phyloP scores from a whole-genome alignment of 2,797 vertebrate species.

The Rhyacichthys aspro region DNA sequence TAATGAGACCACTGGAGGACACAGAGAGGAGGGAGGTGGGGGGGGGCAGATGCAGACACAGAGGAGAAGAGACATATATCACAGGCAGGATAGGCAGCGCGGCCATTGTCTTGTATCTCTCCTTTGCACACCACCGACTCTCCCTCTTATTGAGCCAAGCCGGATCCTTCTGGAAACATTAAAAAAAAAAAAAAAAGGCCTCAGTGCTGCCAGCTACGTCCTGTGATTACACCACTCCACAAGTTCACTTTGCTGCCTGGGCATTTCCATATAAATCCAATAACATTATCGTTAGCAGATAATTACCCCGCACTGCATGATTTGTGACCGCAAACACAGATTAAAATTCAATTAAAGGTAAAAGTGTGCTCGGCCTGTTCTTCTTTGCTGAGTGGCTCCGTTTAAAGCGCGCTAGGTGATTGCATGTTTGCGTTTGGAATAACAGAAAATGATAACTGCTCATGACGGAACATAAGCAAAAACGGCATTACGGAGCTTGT shows the following conservation, averaged over 20 bases:
- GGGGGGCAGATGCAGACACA: constrained; percentile 59
- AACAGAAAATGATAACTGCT: constrained; percentile 8
- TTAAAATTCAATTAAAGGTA: constrained; percentile 79
- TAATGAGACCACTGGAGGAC: constrained; percentile 81
- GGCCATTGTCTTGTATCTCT: constrained; percentile 62
- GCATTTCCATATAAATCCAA: constrained; percentile 77
- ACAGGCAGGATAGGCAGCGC: constrained; percentile 59
- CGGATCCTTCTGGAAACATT: constrained; percentile 49
- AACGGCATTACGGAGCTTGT: not conserved
- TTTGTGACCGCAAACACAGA: constrained; percentile 79
- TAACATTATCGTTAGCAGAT: constrained; percentile 77
- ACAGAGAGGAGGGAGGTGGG: constrained; percentile 47
- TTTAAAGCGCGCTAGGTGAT: constrained; percentile 63
- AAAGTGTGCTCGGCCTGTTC: constrained; percentile 58
- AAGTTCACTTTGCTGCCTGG: constrained; percentile 59
- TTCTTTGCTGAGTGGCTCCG: constrained; percentile 67
- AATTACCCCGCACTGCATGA: constrained; percentile 73
- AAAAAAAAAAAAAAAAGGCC: constrained; percentile 16
- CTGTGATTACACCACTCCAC: constrained; percentile 53
- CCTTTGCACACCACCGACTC: constrained; percentile 40
- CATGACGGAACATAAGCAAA: constrained; percentile 20
- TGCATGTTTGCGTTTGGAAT: constrained; percentile 41
- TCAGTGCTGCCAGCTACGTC: constrained; percentile 51
- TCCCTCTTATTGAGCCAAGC: constrained; percentile 41
- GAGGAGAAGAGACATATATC: constrained; percentile 65